These are phyloP conservation scores for Scotopteryx bipunctaria DNA, from an alignment of 2,888 invertebrate genomes.

Conservation along the genomic window DNA sequence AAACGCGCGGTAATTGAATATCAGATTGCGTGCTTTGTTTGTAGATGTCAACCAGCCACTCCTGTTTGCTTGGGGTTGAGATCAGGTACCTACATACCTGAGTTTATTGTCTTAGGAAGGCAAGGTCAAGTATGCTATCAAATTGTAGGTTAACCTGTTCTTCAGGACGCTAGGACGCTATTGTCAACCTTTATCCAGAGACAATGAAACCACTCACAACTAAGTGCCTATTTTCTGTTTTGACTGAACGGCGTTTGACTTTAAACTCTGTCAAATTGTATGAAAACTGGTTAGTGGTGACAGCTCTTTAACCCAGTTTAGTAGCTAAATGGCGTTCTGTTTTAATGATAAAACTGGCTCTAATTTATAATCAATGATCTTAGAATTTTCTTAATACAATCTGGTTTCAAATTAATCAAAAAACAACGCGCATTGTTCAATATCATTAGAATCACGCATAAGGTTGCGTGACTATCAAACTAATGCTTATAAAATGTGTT, in stretches of 20 bases:
- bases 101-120: constrained; percentile 8
- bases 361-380: no score
- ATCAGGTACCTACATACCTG: no score
- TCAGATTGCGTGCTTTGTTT: constrained; percentile 54
- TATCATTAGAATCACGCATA: neutral
- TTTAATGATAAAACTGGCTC: no score
- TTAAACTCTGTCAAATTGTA: no score
- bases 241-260: no score
- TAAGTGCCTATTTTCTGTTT: no score
- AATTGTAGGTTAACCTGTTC: constrained; percentile 8
- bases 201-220: no score
- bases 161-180: neutral
- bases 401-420: neutral
- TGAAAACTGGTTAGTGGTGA: no score
- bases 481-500: neutral
- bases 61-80: constrained; percentile 17
- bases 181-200: no score
- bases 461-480: neutral
- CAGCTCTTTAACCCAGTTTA: no score
- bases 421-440: neutral
- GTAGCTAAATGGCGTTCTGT: no score
- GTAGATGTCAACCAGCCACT: constrained; percentile 28
- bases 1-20: constrained; percentile 54
- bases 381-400: no score
- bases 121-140: constrained; percentile 20